phyloP scores from a whole-genome alignment of 1,140 invertebrate species.

The Parapsyche elsis region DNA sequence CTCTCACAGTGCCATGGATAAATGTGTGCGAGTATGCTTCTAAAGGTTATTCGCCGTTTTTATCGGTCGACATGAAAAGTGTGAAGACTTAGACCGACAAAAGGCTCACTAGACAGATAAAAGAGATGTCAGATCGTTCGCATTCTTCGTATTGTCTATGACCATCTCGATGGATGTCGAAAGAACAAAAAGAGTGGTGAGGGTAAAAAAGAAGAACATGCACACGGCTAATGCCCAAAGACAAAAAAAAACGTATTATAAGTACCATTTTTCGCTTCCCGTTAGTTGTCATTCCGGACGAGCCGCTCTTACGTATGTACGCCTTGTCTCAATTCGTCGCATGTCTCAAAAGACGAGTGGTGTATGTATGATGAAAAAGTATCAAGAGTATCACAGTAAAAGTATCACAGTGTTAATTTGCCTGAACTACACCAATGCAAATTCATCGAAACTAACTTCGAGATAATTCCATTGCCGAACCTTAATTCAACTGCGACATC shows the following conservation, averaged over 20 bases:
- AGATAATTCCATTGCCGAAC: too few relatives aligned
- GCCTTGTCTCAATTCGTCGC: neutral
- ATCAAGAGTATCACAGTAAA: too few relatives aligned
- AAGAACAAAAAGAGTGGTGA: neutral
- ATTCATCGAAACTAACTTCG: too few relatives aligned
- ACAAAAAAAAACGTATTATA: conserved; percentile 33
- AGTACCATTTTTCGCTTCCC: conserved; percentile 21
- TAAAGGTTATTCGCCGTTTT: conserved; percentile 47
- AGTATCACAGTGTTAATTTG: too few relatives aligned
- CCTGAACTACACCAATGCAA: too few relatives aligned
- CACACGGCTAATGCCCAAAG: conserved; percentile 36
- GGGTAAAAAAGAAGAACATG: conserved; percentile 12
- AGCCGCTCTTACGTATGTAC: too few relatives aligned
- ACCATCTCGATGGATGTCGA: too few relatives aligned
- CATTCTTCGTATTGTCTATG: conserved; percentile 38
- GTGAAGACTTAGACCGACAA: conserved; percentile 30
- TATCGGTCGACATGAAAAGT: conserved; percentile 26
- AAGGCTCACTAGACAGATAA: conserved; percentile 41
- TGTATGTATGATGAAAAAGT: too few relatives aligned
- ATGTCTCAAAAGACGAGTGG: too few relatives aligned
- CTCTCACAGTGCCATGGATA: neutral
- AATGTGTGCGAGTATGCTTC: neutral
- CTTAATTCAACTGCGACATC: too few relatives aligned
- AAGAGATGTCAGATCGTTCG: conserved; percentile 29
- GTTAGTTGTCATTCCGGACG: conserved; percentile 32